Evolutionary conservation across 1,140 invertebrate genomes (phyloP), one percentile per base, ranked within the genome.

Genomic region (Camponotus vicinus): DNA sequence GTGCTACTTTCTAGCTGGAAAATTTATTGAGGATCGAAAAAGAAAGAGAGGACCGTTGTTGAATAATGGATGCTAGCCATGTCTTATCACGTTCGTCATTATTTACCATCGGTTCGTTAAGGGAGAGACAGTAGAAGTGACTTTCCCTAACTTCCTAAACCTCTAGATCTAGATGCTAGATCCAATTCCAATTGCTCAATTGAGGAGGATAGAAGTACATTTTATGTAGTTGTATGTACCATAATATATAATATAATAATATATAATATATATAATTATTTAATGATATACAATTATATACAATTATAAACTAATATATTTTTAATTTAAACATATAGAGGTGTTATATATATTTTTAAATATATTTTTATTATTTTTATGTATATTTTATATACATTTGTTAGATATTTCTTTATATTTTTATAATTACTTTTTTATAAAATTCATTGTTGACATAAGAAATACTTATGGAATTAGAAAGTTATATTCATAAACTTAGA

Each of bases 21-120:
- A 70, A 69, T 80, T 69, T 80, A 69, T 80, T 21, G 64, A 70
- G 45, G 13, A 67, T 37, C 13, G 15, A 67, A 32, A 40, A 15
- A 11, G 34, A 69, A 64, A 52, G n/a, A 55, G 45, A 27, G 42
- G 18, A 15, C 11, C 27, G n/a, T 13, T 52, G 7, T 15, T 55
- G 49, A 79, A 79, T 79, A 79, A 79, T 64, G n/a, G 76, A 79
- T 78, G 75, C 75, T 49, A 27, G 59, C n/a, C 42, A 63, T 42
- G 75, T 77, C 42, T 77, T 64, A 78, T 78, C 32, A 13, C 64
- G 45, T 37, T 32, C 15, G 45, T 21, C 49, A 80, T 80, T 80
- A 80, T 40, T 80, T 80, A 70, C 34, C 32, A 42, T 32, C 34
- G 13, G 45, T 80, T 80, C 77, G n/a, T 80, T 80, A 80, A 80